These are phyloP conservation scores for Bombus waltoni DNA, from an alignment of 1,140 invertebrate genomes.

Conservation along the genomic window DNA sequence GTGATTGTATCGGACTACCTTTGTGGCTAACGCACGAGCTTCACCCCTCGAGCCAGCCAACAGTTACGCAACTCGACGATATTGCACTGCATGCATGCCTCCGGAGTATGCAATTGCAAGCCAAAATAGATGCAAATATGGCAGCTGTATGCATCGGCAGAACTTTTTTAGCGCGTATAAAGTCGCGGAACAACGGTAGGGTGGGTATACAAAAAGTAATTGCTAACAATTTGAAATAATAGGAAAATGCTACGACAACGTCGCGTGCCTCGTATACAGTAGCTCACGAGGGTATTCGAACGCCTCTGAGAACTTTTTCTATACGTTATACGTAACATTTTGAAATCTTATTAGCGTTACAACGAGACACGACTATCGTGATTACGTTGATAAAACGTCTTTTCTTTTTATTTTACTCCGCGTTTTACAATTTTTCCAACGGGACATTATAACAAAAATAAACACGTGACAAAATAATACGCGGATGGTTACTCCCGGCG, in stretches of 20 bases:
- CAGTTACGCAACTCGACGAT: conserved; percentile 28
- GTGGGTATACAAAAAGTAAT: background rate
- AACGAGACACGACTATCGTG: no score
- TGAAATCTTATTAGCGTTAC: no score
- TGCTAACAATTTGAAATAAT: conserved; percentile 14
- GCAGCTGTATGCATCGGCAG: background rate
- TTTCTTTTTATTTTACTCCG: no score
- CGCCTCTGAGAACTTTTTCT: no score
- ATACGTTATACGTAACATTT: no score
- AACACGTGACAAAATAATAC: no score
- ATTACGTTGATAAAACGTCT: no score
- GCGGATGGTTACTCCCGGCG: no score
- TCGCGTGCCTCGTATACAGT: no score
- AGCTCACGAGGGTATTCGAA: no score
- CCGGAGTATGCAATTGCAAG: conserved; percentile 17
- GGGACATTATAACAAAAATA: no score
- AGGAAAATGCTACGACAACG: background rate
- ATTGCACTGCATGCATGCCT: conserved; percentile 8
- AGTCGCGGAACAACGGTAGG: background rate
- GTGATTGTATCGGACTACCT: conserved; percentile 15
- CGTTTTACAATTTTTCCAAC: no score
- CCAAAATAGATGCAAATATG: conserved; percentile 22
- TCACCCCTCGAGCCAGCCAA: conserved; percentile 7
- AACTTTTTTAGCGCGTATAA: background rate
- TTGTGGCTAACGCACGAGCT: conserved; percentile 11